Evolutionary conservation across 2,888 invertebrate genomes (phyloP), one percentile per base, ranked within the genome.

Genomic region (Drosophila algonquin): DNA sequence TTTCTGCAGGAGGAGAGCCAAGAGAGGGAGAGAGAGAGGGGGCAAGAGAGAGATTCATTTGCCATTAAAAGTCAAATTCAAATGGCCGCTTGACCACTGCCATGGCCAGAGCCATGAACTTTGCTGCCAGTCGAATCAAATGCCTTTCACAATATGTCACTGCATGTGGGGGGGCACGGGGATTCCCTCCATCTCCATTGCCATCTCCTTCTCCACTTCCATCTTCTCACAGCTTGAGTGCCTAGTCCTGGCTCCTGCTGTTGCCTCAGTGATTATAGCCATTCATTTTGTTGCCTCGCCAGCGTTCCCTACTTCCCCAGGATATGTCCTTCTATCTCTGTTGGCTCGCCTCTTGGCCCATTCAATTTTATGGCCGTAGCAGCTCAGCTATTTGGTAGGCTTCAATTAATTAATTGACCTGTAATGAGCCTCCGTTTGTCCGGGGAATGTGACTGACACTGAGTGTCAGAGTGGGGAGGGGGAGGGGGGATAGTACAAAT

Each of bases 331-430:
- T 57, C 18, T 21, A n/a, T 61, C 18, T 12, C 18, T 18, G 24
- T 67, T 8, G 40, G 54, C 44, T 32, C 50, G 24, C 51, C 55
- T 44, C 62, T 27, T 32, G 51, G 52, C n/a, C 55, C 63, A 56
- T 71, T 71, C 72, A 71, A 63, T 71, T 64, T 73, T 64, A 72
- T 73, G 72, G 64, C 73, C 64, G 53, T 58, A 50, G 67, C 67
- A 50, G 56, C 56, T 45, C 35, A 50, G 50, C 32, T 35, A 50
- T 55, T 65, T 65, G 65, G 67, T 50, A 57, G 67, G 67, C 67
- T 73, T 73, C 73, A 73, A 59, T 73, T 73, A 74, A 73, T 73
- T 73, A 73, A 73, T 73, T 73, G 73, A 67, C 73, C 56, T 67
- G 56, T 64, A 73, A 74, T 61, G 74, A 67, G 67, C 65, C 54